These are phyloP conservation scores for Carcharodon carcharias DNA, from an alignment of 2,797 vertebrate species.

Conservation along the genomic window DNA sequence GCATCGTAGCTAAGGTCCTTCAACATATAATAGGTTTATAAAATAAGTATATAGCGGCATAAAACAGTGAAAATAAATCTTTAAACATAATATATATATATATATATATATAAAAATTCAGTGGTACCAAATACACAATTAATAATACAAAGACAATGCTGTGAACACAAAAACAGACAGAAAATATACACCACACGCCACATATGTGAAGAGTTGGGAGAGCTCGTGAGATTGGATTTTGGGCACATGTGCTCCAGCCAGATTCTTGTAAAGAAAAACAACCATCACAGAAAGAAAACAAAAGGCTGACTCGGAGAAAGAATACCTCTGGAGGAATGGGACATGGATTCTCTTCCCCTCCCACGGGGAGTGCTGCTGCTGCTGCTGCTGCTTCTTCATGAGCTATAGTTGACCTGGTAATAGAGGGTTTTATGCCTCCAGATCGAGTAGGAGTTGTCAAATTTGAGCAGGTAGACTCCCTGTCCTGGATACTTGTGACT, in stretches of 20 bases:
- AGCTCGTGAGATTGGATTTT: neutral
- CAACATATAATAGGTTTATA: neutral
- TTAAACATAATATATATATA: neutral
- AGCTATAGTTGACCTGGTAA: slow-evolving; percentile 91
- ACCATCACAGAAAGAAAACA: neutral
- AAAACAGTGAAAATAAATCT: neutral
- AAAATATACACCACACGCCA: neutral
- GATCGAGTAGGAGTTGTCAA: slow-evolving; percentile 96
- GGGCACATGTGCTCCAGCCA: neutral
- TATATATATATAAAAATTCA: slow-evolving; percentile 22
- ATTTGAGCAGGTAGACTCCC: slow-evolving; percentile 92
- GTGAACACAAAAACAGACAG: neutral
- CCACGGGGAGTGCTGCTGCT: slow-evolving; percentile 22
- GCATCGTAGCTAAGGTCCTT: neutral
- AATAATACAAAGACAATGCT: neutral
- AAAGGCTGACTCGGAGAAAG: neutral
- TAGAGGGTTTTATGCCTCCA: slow-evolving; percentile 96
- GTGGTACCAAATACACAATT: neutral
- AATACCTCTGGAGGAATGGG: neutral
- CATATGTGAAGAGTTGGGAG: neutral
- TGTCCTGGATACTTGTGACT: slow-evolving; percentile 93
- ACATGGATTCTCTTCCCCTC: too few species aligned
- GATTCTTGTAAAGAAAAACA: neutral
- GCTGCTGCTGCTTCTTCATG: slow-evolving; percentile 58
- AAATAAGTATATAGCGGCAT: neutral